Conservation (phyloP, 2,797 vertebrate genomes). For the Decapterus maruadsi region DNA sequence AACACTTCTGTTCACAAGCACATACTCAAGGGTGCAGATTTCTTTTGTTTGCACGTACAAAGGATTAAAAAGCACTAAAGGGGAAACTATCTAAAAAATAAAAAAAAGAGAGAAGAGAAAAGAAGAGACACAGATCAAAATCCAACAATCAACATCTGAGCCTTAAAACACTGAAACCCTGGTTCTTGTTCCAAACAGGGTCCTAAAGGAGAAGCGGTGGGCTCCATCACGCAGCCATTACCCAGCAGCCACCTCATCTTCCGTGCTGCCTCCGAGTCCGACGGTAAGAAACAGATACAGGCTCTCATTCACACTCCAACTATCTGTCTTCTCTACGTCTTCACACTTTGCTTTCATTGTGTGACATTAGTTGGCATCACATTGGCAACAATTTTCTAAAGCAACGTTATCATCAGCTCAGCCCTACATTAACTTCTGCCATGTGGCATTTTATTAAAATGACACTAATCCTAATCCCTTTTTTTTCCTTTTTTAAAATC, state of each 20-base stretch:
- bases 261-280: constrained; percentile 96
- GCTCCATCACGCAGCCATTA: constrained; percentile 97
- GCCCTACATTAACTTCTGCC: neutral
- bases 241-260: constrained; percentile 99
- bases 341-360: neutral
- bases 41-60: constrained; percentile 22
- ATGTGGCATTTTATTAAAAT: neutral
- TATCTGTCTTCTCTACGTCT: neutral
- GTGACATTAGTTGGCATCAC: neutral
- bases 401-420: neutral
- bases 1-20: constrained; percentile 53
- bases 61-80: neutral
- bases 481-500: neutral
- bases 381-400: neutral
- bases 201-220: constrained; percentile 97
- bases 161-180: neutral
- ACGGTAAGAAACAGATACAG: constrained; percentile 89
- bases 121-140: neutral
- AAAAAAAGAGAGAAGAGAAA: neutral
- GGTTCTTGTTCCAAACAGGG: constrained; percentile 83
- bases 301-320: constrained; percentile 33
- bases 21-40: neutral
- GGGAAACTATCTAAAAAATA: neutral
- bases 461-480: neutral
- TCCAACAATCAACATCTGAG: neutral